Conservation (phyloP, 2,113 vertebrate genomes). For the Sorex fumeus region DNA sequence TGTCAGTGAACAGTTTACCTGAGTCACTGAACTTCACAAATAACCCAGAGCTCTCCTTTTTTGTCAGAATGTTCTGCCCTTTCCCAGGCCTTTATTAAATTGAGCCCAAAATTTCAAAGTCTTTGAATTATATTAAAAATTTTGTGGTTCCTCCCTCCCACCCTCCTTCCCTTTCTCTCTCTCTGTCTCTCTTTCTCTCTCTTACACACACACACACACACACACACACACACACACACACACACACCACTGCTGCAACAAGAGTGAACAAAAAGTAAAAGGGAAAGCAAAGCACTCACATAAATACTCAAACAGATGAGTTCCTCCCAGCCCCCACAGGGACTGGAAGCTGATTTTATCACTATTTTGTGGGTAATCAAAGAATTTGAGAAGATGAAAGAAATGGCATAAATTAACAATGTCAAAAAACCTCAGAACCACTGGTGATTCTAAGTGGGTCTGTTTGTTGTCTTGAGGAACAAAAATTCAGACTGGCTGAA, state of each 20-base stretch:
- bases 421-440: not conserved
- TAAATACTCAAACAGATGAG: not conserved
- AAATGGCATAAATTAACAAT: conserved; percentile 4
- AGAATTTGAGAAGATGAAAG: conserved; percentile 4
- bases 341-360: not conserved
- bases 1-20: too few relatives aligned
- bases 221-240: too few relatives aligned
- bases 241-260: not conserved
- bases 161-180: not conserved
- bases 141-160: too few relatives aligned
- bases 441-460: not conserved
- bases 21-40: conserved; percentile 9
- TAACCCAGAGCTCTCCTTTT: not conserved
- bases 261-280: conserved; percentile 31
- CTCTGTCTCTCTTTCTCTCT: not conserved
- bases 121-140: not conserved
- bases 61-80: not conserved
- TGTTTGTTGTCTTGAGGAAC: not conserved
- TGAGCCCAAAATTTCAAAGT: not conserved
- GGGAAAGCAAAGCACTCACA: not conserved
- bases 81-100: conserved; percentile 17
- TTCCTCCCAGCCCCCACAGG: not conserved
- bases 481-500: conserved; percentile 38
- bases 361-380: not conserved
- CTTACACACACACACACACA: too few relatives aligned